Evolutionary conservation across 2,797 vertebrate genomes (phyloP), one percentile per base, ranked within the genome.

Genomic region (Lithobates pipiens): DNA sequence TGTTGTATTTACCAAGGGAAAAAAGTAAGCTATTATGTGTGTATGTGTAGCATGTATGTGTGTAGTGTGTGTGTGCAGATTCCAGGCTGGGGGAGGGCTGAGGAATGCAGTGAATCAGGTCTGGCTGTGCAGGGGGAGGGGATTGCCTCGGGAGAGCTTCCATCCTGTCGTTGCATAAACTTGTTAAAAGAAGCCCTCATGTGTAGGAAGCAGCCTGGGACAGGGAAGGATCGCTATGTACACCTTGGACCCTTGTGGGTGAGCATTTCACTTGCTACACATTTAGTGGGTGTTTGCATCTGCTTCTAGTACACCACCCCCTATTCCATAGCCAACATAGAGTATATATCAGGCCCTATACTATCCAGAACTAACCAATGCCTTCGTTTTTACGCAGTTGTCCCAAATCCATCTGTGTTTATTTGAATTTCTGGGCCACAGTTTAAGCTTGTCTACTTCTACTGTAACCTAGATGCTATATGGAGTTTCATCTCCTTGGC

Each of bases 21-120:
- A 67, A 67, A 67, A 29, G 65, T 29, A 27, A 42, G 36, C 70
- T 72, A 27, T 67, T 63, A 57, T 69, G 61, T 76, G 50, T 76
- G 74, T 39, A 39, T 76, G 29, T 86, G 32, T 82, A 72, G 78
- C 67, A 76, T 86, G 85, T 70, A 72, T 86, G 50, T 82, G 34
- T 82, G 85, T 86, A 81, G 84, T 75, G 44, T 84, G 79, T 75
- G 44, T 84, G 81, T 84, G 89, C 69, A 89, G 91, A 91, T 91
- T 91, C 90, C 90, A 89, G 90, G 88, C 89, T 88, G 90, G 90
- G 90, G 93, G 92, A 92, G 92, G 92, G 91, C 89, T 91, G 92
- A 94, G 95, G 96, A 96, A 97, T 97, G 96, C 93, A 91, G 95
- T 92, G 94, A 95, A 94, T 94, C 95, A 93, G 93, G 94, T 95